These are phyloP conservation scores for Oscheius sp. DNA, from an alignment of 2,888 invertebrate species.

Conservation along the genomic window DNA sequence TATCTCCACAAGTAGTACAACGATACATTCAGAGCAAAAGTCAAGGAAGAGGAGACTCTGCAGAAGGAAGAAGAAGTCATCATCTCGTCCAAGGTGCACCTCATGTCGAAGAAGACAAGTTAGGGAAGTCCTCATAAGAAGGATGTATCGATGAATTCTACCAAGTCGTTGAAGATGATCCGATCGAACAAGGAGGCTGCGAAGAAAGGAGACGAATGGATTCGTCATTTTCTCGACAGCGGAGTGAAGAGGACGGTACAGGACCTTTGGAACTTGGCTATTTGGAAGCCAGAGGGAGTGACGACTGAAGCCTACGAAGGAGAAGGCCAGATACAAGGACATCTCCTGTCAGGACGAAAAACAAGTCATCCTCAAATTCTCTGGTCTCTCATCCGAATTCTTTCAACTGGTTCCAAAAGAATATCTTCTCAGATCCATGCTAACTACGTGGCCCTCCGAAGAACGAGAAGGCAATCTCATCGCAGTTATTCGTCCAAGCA, in stretches of 20 bases:
- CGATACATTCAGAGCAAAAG: not conserved
- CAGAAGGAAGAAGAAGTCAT: not conserved
- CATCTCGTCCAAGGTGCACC: too few relatives aligned
- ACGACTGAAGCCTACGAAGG: constrained; percentile 51
- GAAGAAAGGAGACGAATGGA: constrained; percentile 49
- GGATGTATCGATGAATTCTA: not conserved
- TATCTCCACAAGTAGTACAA: too few relatives aligned
- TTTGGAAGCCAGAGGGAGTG: constrained; percentile 59
- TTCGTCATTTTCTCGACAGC: constrained; percentile 47
- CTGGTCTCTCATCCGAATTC: constrained; percentile 49
- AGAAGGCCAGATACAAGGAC: constrained; percentile 55
- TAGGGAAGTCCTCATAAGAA: not conserved
- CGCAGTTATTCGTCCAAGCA: constrained; percentile 45
- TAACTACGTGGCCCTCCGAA: constrained; percentile 53
- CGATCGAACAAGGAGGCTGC: constrained; percentile 1
- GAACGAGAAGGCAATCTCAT: constrained; percentile 45
- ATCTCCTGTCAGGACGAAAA: constrained; percentile 57
- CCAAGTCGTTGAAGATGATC: constrained; percentile 31
- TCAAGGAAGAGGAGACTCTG: not conserved
- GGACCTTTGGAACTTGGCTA: constrained; percentile 57
- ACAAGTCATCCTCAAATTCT: constrained; percentile 51
- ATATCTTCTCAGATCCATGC: constrained; percentile 48
- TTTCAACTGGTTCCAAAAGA: not conserved
- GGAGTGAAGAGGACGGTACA: constrained; percentile 50
- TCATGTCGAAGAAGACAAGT: not conserved